A percentile compares a stretch with the other conserved stretches of the same genome.
These are phyloP conservation scores for Stichodactyla helianthus DNA, from an alignment of 64 coral and sea anemone genomes.

Conservation along the genomic window DNA sequence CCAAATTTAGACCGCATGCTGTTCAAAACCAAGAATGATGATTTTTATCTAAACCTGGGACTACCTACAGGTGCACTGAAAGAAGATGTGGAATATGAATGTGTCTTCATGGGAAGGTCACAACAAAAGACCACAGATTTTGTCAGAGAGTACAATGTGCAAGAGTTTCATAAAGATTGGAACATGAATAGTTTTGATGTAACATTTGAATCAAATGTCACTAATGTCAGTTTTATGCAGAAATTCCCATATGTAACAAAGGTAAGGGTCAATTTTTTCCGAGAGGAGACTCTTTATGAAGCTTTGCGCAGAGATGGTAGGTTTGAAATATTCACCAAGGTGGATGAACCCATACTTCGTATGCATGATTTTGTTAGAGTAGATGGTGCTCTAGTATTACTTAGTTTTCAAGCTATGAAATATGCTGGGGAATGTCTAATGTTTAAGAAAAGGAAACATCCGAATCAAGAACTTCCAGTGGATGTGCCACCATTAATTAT, in stretches of 20 bases:
- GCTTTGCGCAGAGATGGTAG: constrained; percentile 4
- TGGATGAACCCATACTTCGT: neutral
- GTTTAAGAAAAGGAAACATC: neutral
- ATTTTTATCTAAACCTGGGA: neutral
- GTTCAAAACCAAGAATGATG: neutral
- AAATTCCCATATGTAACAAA: neutral
- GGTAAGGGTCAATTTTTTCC: neutral
- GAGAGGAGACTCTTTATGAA: neutral
- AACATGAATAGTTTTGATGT: no score
- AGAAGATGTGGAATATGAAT: neutral
- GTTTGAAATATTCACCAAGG: neutral
- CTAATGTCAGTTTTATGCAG: no score
- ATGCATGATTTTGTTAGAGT: neutral
- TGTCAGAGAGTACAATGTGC: neutral
- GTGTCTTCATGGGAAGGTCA: neutral
- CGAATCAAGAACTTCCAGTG: neutral
- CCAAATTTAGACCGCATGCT: neutral
- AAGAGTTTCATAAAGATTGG: neutral
- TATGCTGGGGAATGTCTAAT: neutral
- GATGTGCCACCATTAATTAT: neutral
- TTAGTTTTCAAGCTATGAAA: neutral
- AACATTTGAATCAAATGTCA: no score
- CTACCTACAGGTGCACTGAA: neutral
- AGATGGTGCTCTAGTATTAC: neutral
- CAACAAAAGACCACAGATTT: neutral